phyloP scores from a whole-genome alignment of 2,888 invertebrate species.

The Phalangium opilio region DNA sequence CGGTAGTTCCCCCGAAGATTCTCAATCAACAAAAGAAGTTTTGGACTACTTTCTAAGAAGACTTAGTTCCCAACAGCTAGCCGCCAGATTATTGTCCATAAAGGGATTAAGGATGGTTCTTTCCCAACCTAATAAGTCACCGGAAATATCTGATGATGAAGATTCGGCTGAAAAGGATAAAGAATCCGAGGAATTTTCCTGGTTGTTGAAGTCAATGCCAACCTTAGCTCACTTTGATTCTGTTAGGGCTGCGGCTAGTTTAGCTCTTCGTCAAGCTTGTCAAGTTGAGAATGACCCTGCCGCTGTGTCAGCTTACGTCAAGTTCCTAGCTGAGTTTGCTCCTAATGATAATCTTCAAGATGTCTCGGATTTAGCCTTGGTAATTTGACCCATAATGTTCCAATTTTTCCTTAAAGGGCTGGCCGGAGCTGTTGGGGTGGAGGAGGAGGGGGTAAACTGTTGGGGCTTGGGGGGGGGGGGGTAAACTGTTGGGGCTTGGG shows the following conservation, averaged over 20 bases:
- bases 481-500: too few relatives aligned
- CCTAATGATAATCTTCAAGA: conserved; percentile 46
- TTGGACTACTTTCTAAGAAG: conserved; percentile 75
- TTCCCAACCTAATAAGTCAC: conserved; percentile 15
- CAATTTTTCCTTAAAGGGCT: too few relatives aligned
- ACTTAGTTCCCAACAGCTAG: conserved; percentile 62
- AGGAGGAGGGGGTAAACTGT: too few relatives aligned
- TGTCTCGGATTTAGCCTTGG: conserved; percentile 45
- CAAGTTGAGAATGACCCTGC: conserved; percentile 68
- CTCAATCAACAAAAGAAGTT: conserved; percentile 56
- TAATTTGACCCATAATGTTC: too few relatives aligned
- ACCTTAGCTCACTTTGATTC: conserved; percentile 58
- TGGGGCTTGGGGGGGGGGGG: too few relatives aligned
- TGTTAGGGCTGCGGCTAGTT: conserved; percentile 20
- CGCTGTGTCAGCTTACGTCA: conserved; percentile 65
- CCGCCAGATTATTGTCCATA: conserved; percentile 59
- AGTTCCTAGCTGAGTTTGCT: conserved; percentile 63
- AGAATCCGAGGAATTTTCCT: conserved; percentile 22
- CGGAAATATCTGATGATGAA: conserved; percentile 15
- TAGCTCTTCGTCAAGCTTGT: conserved; percentile 42
- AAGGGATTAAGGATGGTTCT: conserved; percentile 21
- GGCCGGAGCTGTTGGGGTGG: too few relatives aligned
- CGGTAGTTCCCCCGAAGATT: conserved; percentile 24
- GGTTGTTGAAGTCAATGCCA: conserved; percentile 38
- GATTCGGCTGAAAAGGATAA: conserved; percentile 28